These are phyloP conservation scores for Malacoctenus gilli DNA, from an alignment of 2,797 vertebrate genomes.

Conservation along the genomic window DNA sequence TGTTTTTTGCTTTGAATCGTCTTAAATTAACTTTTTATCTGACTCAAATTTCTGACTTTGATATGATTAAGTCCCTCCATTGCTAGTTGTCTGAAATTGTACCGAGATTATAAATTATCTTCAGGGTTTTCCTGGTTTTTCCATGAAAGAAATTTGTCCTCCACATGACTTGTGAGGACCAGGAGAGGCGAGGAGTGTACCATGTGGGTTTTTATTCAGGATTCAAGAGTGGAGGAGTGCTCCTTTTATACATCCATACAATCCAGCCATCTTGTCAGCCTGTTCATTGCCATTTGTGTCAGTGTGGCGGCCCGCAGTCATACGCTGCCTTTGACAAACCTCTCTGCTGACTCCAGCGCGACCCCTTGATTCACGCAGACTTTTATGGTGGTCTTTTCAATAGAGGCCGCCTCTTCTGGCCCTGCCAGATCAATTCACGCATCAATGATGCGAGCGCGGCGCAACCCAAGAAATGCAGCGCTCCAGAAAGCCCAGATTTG, in stretches of 20 bases:
- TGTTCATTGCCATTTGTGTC: slow-evolving; percentile 9
- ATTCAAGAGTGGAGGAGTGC: slow-evolving; percentile 8
- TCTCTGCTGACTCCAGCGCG: background rate
- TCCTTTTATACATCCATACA: slow-evolving; percentile 1
- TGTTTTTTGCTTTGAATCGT: too few species aligned
- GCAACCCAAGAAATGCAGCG: slow-evolving; percentile 6
- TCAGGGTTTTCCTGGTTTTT: too few species aligned
- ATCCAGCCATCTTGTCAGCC: slow-evolving; percentile 5
- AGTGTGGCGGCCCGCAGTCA: slow-evolving; percentile 1
- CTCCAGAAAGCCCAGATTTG: slow-evolving; percentile 4
- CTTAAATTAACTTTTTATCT: too few species aligned
- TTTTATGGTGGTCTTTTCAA: slow-evolving; percentile 21
- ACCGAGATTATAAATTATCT: too few species aligned
- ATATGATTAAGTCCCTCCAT: too few species aligned
- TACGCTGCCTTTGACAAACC: slow-evolving; percentile 1
- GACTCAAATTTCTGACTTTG: too few species aligned
- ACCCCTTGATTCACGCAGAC: slow-evolving; percentile 15
- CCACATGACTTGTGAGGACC: too few species aligned
- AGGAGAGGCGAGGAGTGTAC: too few species aligned
- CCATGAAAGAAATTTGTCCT: too few species aligned
- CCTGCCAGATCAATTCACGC: slow-evolving; percentile 21
- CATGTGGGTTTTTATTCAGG: slow-evolving; percentile 14
- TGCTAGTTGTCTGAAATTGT: too few species aligned
- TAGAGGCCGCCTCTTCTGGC: slow-evolving; percentile 8
- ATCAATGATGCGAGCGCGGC: slow-evolving; percentile 11